Base-by-base conservation (phyloP, 2,888 invertebrate genomes). In the Autographa pulchrina region DNA sequence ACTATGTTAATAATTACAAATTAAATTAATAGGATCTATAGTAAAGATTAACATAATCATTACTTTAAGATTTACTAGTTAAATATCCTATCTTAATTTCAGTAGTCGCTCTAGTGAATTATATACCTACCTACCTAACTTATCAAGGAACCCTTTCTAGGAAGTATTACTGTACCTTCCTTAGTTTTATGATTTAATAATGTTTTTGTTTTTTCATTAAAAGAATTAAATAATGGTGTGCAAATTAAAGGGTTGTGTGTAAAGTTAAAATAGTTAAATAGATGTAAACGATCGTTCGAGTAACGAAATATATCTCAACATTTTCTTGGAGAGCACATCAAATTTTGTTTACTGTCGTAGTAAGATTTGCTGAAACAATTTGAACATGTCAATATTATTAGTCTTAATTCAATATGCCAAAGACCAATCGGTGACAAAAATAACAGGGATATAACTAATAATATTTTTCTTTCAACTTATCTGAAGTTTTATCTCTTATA, bases 181-280 rank as follows among this genome's bases (percentile, higher is more conserved):
- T 90, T 81, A 80, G 84, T 90, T 91, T 80, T 77, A 66, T 80
- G 58, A 79, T 85, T 87, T 85, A 85, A 86, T 83, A 87, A 83
- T 88, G 84, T 86, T 92, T 92, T 86, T 78, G 85, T 92, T 93
- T 86, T 90, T 91, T 90, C 88, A 86, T 89, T 91, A 87, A 89
- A 90, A 89, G 88, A 88, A 89, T 87, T 88, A 82, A 91, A 90
- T 92, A 93, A 94, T 92, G 94, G 95, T 94, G 95, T 96, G 96
- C 95, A 96, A 95, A 95, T 92, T 93, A 94, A 95, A 96, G 93
- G 96, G 96, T 96, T 96, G 96, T 96, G 96, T 96, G 95, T 96
- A 96, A 96, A 95, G 91, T 94, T 94, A 94, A 94, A 92, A 93
- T 95, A 95, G 92, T 91, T 93, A 92, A 94, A 92, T 94, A 94